Base-by-base conservation (phyloP, 1,140 invertebrate species). In the Drosophila tristis region DNA sequence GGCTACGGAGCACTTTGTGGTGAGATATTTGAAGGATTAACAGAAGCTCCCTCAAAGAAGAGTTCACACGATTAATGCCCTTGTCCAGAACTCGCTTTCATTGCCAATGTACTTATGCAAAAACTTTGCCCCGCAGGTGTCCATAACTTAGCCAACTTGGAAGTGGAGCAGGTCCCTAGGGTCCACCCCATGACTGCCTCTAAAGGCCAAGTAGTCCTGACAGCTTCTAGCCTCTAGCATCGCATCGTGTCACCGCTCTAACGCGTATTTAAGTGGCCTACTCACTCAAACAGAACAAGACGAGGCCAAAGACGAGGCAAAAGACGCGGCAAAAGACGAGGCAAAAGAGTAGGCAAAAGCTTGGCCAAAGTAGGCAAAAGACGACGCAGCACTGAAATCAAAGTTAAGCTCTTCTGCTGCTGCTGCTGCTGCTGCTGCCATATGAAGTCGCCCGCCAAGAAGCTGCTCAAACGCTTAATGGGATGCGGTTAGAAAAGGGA, bases 251-350 rank as follows among this genome's bases (percentile, higher is more conserved):
- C 84, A 50, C 64, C 48, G 67, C 58, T 63, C 77, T 81, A 82
- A 86, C 82, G 82, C 75, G 63, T 61, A 54, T 89, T 89, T 82
- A 89, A 89, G 82, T 82, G 84, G 59, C 60, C 80, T 82, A 89
- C 84, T 87, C 89, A 72, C 51, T 59, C 75, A 68, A 39, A 70
- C 59, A 35, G 11, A 39, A 29, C 72, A 75, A 78, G 75, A 73
- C 72, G 75, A 72, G 61, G 71, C 75, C 71, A 75, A 0, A 72
- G 66, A n/a, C 42, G 23, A 25, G 56, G 15, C 47, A 64, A 64
- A 70, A 64, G 70, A 23, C 23, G 23, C 1, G 8, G 31, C 26
- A 29, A 75, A 75, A 78, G 75, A 73, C 72, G 75, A 72, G 61
- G 71, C 75, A 75, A 75, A 0, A 72, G 66, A n/a, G 44, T 29